These are phyloP conservation scores for Prosopocoilus inquinatus DNA, from an alignment of 2,888 invertebrate species.

Conservation along the genomic window DNA sequence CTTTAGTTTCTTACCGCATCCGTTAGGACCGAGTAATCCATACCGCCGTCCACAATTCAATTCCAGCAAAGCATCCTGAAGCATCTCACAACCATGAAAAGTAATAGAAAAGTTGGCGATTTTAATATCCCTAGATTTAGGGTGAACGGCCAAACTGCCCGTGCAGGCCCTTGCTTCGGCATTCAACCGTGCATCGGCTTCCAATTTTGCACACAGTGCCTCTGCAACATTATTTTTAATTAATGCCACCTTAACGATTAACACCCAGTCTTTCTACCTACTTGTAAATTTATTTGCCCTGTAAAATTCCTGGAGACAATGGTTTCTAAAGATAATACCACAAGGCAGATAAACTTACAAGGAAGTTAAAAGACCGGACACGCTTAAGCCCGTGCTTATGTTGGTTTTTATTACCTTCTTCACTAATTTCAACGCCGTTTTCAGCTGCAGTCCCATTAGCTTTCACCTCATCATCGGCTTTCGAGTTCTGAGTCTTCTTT, in stretches of 20 bases:
- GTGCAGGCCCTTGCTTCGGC: slow-evolving; percentile 93
- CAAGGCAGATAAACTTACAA: no score
- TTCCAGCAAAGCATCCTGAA: slow-evolving; percentile 94
- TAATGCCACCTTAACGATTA: no score
- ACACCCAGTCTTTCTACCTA: no score
- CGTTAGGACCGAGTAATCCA: slow-evolving; percentile 96
- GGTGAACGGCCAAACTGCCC: slow-evolving; percentile 92
- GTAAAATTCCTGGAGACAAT: no score
- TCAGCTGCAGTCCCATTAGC: slow-evolving; percentile 41
- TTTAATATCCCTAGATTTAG: slow-evolving; percentile 93
- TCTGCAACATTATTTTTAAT: slow-evolving; percentile 55
- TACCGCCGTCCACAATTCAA: slow-evolving; percentile 94
- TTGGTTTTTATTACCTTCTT: slow-evolving; percentile 62
- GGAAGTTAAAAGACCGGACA: no score
- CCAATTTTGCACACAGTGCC: slow-evolving; percentile 81
- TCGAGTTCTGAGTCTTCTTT: slow-evolving; percentile 49
- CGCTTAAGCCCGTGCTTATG: no score
- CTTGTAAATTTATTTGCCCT: no score
- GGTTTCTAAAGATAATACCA: no score
- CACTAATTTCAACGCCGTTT: slow-evolving; percentile 65
- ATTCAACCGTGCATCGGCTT: slow-evolving; percentile 87
- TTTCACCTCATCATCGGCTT: slow-evolving; percentile 36
- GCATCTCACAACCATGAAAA: slow-evolving; percentile 94
- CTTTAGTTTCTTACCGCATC: slow-evolving; percentile 70
- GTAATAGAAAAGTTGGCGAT: slow-evolving; percentile 95